Evolutionary conservation across 2,888 invertebrate genomes (phyloP).

Genomic region (Cerastis rubricosa): DNA sequence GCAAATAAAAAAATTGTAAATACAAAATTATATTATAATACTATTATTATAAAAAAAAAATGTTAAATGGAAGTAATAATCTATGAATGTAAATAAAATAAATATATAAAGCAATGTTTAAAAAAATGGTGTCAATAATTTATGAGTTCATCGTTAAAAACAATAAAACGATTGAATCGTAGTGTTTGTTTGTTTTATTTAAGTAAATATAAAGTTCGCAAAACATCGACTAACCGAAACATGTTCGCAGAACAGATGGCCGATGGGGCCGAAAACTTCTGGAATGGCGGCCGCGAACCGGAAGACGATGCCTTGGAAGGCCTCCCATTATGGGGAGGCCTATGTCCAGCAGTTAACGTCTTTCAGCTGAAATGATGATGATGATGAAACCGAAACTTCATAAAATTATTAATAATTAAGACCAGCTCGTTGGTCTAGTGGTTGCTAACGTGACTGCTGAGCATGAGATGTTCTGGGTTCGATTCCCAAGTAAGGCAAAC

Average conservation of each 20-base stretch:
- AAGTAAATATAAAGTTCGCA: too few relatives aligned
- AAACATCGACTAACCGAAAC: too few relatives aligned
- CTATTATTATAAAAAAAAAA: slow-evolving; percentile 34
- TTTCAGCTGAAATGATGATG: too few relatives aligned
- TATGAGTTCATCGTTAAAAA: slow-evolving; percentile 64
- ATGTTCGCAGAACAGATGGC: too few relatives aligned
- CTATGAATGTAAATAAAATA: slow-evolving; percentile 63
- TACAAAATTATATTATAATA: slow-evolving; percentile 54
- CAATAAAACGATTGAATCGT: slow-evolving; percentile 79
- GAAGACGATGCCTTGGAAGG: too few relatives aligned
- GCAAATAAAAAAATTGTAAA: slow-evolving; percentile 60
- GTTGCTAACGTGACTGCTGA: not conserved
- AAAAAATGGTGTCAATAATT: slow-evolving; percentile 64
- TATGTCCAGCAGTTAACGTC: too few relatives aligned
- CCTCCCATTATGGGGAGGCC: too few relatives aligned
- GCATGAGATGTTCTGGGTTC: not conserved
- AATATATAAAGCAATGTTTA: slow-evolving; percentile 61
- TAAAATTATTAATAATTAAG: not conserved
- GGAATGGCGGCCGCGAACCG: too few relatives aligned
- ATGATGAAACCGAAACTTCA: too few relatives aligned
- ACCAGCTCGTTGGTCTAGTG: not conserved
- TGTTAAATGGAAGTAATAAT: slow-evolving; percentile 59
- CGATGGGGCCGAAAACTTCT: too few relatives aligned
- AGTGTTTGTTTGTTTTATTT: slow-evolving; percentile 51
- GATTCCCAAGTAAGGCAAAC: not conserved